Evolutionary conservation across 2,113 vertebrate genomes (phyloP), one percentile per base, ranked within the genome.

Genomic region (Cyprinodon brontotheroides): DNA sequence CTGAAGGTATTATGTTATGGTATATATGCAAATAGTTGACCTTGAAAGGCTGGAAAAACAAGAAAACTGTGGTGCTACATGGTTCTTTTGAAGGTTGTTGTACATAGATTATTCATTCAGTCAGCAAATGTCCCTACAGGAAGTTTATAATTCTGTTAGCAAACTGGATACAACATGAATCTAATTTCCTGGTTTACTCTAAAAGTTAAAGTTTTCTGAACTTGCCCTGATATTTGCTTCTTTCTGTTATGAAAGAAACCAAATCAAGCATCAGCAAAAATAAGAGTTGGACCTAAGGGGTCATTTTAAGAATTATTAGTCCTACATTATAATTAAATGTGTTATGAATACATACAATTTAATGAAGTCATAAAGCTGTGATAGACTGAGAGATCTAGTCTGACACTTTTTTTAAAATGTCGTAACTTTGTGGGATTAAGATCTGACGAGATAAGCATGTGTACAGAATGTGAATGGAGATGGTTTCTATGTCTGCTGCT

Each of bases 401-500:
- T 0, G 22, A 37, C 57, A 4, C 11, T 38, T 38, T n/a, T 6
- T 67, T 22, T 64, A 3, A 57, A 61, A 63, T 9, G 57, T 66
- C 50, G 11, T 68, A 81, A 13, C 50, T 75, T n/a, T 36, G 40
- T 20, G 41, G 45, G 53, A 78, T 72, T 22, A 68, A 1, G 38
- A 38, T 66, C 29, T 12, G 72, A 68, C 40, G 4, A 1, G 12
- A 12, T 47, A 67, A 61, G 63, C 3, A 48, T 63, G 89, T 85
- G 87, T 11, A 60, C 70, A 71, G 92, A 85, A 89, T 92, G 15
- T 78, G 64, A 92, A 92, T 85, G 71, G 36, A 20, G 61, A 14
- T 41, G 37, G 74, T 74, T 79, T 90, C 29, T 57, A 90, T 90
- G 90, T 90, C 14, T 68, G 92, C 91, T 91, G 91, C 92, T 89